These are phyloP conservation scores for Aphidius gifuensis DNA, from an alignment of 1,140 invertebrate genomes.

Conservation along the genomic window DNA sequence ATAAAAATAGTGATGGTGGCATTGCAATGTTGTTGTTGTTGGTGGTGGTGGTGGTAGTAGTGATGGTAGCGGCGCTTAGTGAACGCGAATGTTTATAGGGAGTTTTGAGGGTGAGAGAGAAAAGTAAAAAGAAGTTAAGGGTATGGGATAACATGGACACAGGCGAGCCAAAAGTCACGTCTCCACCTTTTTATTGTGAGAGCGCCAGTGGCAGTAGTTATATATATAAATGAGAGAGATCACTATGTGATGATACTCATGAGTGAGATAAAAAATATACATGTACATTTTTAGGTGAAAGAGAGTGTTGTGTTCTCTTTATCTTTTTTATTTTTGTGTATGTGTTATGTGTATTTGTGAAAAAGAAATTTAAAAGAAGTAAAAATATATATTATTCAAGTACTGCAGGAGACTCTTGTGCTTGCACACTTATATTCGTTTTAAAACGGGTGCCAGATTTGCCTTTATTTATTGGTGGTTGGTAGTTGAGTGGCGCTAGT, in stretches of 20 bases:
- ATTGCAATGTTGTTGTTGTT: too few species aligned
- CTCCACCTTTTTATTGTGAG: slow-evolving; percentile 55
- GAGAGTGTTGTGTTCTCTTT: neutral
- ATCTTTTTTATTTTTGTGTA: too few species aligned
- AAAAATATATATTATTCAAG: too few species aligned
- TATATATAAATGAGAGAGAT: too few species aligned
- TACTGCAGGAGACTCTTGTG: neutral
- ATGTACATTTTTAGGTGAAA: neutral
- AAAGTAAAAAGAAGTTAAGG: slow-evolving; percentile 19
- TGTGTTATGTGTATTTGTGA: too few species aligned
- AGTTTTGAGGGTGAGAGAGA: neutral
- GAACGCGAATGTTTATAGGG: slow-evolving; percentile 23
- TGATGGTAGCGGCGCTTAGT: slow-evolving; percentile 24
- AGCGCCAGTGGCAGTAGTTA: slow-evolving; percentile 43
- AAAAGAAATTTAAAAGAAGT: too few species aligned
- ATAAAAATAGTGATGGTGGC: too few species aligned
- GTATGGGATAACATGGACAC: slow-evolving; percentile 47
- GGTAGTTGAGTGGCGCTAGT: slow-evolving; percentile 54
- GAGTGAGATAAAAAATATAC: slow-evolving; percentile 10
- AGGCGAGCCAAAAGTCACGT: slow-evolving; percentile 36
- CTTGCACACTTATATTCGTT: slow-evolving; percentile 22
- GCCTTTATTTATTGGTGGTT: slow-evolving; percentile 55
- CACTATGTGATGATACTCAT: slow-evolving; percentile 21
- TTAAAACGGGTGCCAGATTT: slow-evolving; percentile 32
- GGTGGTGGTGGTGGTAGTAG: slow-evolving; percentile 25